phyloP scores from a whole-genome alignment of 2,113 vertebrate species.

The Glaucidium brasilianum region DNA sequence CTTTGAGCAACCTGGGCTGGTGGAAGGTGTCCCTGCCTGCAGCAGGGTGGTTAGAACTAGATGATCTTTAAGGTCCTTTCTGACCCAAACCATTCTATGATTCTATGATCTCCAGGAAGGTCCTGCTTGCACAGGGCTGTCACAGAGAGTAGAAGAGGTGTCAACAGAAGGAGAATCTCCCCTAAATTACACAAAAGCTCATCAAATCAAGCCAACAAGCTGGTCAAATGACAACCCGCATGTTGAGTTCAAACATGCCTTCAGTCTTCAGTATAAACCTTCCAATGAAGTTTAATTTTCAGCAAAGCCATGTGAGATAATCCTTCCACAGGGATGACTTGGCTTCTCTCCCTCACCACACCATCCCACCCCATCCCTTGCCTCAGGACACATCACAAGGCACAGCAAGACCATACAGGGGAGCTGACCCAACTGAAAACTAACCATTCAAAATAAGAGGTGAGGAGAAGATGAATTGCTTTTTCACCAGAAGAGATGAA shows the following conservation, averaged over 20 bases:
- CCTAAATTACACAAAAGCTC: not conserved
- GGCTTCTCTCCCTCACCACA: not conserved
- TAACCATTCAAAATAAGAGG: not conserved
- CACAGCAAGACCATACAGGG: not conserved
- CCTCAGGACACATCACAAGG: not conserved
- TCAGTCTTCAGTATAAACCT: not conserved
- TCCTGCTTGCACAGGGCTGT: not conserved
- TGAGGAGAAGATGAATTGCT: not conserved
- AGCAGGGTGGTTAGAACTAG: no score
- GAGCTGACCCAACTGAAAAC: not conserved
- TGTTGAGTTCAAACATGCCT: not conserved
- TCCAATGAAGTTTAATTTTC: not conserved
- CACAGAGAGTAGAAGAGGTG: not conserved
- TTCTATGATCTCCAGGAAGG: not conserved
- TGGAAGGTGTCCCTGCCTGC: no score
- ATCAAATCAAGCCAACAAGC: not conserved
- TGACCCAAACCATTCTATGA: no score
- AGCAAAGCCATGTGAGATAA: not conserved
- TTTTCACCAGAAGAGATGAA: not conserved
- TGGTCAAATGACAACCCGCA: not conserved
- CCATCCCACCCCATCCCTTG: accelerated
- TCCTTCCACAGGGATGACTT: not conserved
- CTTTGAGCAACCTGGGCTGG: no score
- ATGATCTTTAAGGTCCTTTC: no score
- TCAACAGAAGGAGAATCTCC: not conserved